A percentile compares a stretch with the other conserved stretches of the same genome.
These are phyloP conservation scores for Deladenus siricidicola DNA, from an alignment of 2,888 invertebrate genomes.

Conservation along the genomic window DNA sequence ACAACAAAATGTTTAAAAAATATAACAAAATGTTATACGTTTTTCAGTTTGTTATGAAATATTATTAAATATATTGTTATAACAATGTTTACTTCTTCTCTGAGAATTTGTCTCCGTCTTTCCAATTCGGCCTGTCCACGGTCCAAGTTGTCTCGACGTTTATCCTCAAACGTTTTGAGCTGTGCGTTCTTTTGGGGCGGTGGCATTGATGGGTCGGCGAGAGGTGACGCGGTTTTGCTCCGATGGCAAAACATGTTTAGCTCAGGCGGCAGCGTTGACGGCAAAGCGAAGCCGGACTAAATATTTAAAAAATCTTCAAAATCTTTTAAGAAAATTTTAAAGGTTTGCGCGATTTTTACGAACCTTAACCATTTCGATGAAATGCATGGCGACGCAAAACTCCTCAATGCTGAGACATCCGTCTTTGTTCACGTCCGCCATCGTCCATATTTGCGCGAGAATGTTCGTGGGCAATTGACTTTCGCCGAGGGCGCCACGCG, in stretches of 20 bases:
- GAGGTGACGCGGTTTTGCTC: constrained; percentile 31
- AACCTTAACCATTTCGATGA: constrained; percentile 65
- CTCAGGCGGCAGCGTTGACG: constrained; percentile 71
- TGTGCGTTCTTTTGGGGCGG: constrained; percentile 42
- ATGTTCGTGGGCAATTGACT: constrained; percentile 79
- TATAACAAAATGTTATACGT: no score
- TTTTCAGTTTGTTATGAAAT: no score
- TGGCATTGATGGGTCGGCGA: constrained; percentile 21
- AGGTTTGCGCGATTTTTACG: not conserved
- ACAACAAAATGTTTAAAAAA: no score
- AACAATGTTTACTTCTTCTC: constrained; percentile 63
- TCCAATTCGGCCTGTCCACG: constrained; percentile 95
- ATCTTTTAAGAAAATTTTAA: not conserved
- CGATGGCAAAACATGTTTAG: constrained; percentile 52
- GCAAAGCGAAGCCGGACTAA: constrained; percentile 78
- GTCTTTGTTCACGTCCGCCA: constrained; percentile 77
- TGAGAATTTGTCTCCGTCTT: constrained; percentile 73
- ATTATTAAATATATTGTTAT: no score
- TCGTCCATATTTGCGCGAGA: constrained; percentile 89
- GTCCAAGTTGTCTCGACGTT: constrained; percentile 90
- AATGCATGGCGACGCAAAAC: constrained; percentile 91
- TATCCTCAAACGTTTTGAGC: constrained; percentile 69
- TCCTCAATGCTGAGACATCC: constrained; percentile 91
- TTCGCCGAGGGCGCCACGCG: constrained; percentile 72
- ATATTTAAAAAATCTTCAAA: constrained; percentile 59